phyloP scores from a whole-genome alignment of 1,140 invertebrate species.

The Drosophila simulans region DNA sequence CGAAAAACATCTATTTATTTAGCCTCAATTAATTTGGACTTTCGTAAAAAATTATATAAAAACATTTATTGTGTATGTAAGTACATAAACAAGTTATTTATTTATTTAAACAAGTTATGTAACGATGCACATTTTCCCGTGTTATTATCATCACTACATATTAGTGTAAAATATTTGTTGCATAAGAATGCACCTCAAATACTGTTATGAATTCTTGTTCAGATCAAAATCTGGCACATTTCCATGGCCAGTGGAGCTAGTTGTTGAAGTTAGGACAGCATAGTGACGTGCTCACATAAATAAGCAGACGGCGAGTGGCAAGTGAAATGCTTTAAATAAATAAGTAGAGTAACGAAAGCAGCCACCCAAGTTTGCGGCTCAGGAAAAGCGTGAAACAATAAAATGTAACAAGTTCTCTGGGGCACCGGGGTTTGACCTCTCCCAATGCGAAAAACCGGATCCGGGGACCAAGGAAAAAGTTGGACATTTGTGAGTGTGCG shows the following conservation, averaged over 20 bases:
- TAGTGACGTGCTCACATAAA: constrained; percentile 10
- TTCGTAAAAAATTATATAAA: too few relatives aligned
- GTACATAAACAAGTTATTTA: too few relatives aligned
- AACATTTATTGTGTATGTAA: too few relatives aligned
- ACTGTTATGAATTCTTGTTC: not conserved
- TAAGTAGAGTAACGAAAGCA: constrained; percentile 18
- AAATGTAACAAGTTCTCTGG: constrained; percentile 10
- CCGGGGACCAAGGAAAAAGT: constrained; percentile 11
- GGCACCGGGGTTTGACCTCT: constrained; percentile 19
- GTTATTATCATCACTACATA: not conserved
- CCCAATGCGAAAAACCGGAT: not conserved
- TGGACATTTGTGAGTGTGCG: constrained; percentile 25
- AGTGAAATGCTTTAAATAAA: constrained; percentile 43
- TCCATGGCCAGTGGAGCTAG: not conserved
- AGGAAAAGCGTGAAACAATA: constrained; percentile 30
- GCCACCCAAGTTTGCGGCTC: constrained; percentile 15
- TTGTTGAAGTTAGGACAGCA: not conserved
- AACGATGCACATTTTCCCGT: too few relatives aligned
- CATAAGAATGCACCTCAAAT: not conserved
- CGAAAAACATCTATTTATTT: too few relatives aligned
- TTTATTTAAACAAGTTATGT: too few relatives aligned
- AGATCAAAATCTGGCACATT: not conserved
- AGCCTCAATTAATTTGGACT: too few relatives aligned
- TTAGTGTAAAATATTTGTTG: not conserved
- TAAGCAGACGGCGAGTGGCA: constrained; percentile 35